Evolutionary conservation across 2,113 vertebrate genomes (phyloP).

Genomic region (Leucoraja erinaceus): DNA sequence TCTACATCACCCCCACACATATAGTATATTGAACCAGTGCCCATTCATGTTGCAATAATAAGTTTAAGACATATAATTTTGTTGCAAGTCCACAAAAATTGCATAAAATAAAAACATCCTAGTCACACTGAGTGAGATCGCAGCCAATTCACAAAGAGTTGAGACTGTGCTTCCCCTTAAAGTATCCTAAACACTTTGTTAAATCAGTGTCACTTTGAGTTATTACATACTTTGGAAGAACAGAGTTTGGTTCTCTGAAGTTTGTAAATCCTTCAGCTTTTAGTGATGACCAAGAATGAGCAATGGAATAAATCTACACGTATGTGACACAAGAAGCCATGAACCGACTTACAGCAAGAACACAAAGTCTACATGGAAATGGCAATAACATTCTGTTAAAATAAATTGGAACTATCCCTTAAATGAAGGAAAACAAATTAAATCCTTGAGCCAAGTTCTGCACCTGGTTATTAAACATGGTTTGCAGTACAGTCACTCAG

Average conservation of each 20-base stretch:
- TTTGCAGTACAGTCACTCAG: not conserved
- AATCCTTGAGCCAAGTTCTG: not conserved
- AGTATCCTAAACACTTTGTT: not conserved
- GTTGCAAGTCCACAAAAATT: not conserved
- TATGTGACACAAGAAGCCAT: not conserved
- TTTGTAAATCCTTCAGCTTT: not conserved
- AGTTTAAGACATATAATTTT: not conserved
- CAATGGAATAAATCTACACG: not conserved
- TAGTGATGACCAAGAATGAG: not conserved
- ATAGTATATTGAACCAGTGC: not conserved
- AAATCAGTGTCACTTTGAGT: not conserved
- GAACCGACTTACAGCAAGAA: not conserved
- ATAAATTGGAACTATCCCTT: not conserved
- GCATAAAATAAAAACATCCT: not conserved
- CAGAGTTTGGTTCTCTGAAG: not conserved
- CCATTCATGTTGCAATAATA: not conserved
- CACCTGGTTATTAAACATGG: constrained; percentile 29
- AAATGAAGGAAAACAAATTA: not conserved
- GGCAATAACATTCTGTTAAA: constrained; percentile 2
- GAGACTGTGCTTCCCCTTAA: not conserved
- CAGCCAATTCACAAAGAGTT: not conserved
- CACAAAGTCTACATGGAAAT: not conserved
- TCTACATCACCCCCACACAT: not conserved
- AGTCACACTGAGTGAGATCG: not conserved
- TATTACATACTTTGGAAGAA: not conserved